A percentile compares a stretch with the other conserved stretches of the same genome.
These are phyloP conservation scores for Drosophila dives DNA, from an alignment of 2,888 invertebrate genomes.

Conservation along the genomic window DNA sequence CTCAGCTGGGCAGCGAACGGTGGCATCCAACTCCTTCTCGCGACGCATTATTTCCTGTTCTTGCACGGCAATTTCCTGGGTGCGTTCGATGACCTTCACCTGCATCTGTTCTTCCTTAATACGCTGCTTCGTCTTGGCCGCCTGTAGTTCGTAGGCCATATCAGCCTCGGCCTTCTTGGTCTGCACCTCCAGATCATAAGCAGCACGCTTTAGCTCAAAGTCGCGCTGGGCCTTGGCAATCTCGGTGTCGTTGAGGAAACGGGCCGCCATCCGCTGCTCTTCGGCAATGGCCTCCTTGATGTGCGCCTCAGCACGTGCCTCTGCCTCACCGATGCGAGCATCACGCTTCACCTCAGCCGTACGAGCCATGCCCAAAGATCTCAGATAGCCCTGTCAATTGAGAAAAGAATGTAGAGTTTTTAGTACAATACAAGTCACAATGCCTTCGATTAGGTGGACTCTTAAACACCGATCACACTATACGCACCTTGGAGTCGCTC, in stretches of 20 bases:
- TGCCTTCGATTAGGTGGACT: slow-evolving; percentile 17
- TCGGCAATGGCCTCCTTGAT: slow-evolving; percentile 95
- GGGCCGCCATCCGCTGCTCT: slow-evolving; percentile 97
- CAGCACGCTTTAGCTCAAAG: slow-evolving; percentile 98
- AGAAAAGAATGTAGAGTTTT: not conserved
- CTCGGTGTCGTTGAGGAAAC: slow-evolving; percentile 97
- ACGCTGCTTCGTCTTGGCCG: slow-evolving; percentile 97
- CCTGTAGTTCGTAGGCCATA: slow-evolving; percentile 96
- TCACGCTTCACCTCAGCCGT: slow-evolving; percentile 98
- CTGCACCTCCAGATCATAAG: slow-evolving; percentile 98
- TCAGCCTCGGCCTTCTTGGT: slow-evolving; percentile 95
- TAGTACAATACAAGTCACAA: not conserved
- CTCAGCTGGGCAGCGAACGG: slow-evolving; percentile 96
- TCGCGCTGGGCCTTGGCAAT: slow-evolving; percentile 98
- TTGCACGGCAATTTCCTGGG: slow-evolving; percentile 97
- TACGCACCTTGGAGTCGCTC: slow-evolving; percentile 84
- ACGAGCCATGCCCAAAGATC: slow-evolving; percentile 97
- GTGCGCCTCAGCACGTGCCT: slow-evolving; percentile 94
- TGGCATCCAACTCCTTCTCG: slow-evolving; percentile 96
- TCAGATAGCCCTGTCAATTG: slow-evolving; percentile 88
- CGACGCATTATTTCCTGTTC: slow-evolving; percentile 97
- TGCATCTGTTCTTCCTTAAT: slow-evolving; percentile 99
- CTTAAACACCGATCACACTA: slow-evolving; percentile 33
- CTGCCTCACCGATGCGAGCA: slow-evolving; percentile 98
- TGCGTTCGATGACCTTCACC: slow-evolving; percentile 95